Evolutionary conservation across 2,888 invertebrate species (phyloP).

Genomic region (Meta bourneti): DNA sequence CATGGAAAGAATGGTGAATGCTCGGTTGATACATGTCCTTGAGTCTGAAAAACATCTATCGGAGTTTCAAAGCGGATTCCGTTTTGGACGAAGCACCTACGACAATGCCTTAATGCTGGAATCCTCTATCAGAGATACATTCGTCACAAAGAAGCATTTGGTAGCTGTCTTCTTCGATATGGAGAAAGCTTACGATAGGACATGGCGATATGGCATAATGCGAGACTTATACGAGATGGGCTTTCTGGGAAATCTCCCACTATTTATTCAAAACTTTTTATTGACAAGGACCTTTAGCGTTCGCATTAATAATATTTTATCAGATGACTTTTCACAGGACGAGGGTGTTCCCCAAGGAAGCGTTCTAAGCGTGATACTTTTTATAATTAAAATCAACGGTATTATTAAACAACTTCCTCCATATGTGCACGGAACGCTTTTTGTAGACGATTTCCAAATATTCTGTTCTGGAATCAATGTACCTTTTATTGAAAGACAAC

Average conservation of each 20-base stretch:
- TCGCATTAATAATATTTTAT: background rate
- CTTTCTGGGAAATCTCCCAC: conserved; percentile 71
- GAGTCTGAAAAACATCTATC: background rate
- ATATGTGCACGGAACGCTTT: background rate
- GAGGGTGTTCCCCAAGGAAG: conserved; percentile 33
- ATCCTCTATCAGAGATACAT: conserved; percentile 76
- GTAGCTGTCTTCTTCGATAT: conserved; percentile 77
- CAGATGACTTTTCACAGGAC: conserved; percentile 81
- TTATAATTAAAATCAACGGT: conserved; percentile 12
- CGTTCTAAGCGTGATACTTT: conserved; percentile 18
- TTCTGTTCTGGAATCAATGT: background rate
- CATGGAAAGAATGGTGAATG: conserved; percentile 78
- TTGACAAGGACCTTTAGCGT: background rate
- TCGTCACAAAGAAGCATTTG: conserved; percentile 76
- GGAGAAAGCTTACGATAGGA: conserved; percentile 75
- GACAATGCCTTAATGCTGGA: conserved; percentile 46
- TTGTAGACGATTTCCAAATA: conserved; percentile 17
- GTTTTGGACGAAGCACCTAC: background rate
- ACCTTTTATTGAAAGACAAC: background rate
- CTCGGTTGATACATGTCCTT: conserved; percentile 76
- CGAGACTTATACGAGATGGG: conserved; percentile 70
- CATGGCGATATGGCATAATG: conserved; percentile 70
- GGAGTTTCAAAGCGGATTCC: conserved; percentile 21
- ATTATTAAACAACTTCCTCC: background rate
- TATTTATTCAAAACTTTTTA: conserved; percentile 49